Evolutionary conservation across 2,113 vertebrate species (phyloP).

Genomic region (Tyrannus savana): DNA sequence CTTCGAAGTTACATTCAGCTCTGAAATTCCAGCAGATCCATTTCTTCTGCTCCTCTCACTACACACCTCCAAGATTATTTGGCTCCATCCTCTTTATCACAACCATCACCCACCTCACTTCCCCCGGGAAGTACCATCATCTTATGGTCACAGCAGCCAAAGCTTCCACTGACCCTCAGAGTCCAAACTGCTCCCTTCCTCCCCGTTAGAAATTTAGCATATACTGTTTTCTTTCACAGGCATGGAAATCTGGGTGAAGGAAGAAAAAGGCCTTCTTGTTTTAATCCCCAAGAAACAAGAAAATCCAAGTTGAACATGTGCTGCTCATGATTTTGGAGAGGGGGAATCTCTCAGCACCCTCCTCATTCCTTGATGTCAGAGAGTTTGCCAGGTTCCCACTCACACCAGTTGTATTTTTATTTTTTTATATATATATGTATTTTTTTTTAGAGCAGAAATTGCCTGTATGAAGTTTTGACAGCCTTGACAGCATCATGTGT

Average conservation of each 20-base stretch:
- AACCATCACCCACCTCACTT: background rate
- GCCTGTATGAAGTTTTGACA: constrained; percentile 46
- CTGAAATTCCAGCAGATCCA: background rate
- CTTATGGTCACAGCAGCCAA: background rate
- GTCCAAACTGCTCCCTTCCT: background rate
- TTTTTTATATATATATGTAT: background rate
- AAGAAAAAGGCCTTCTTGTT: background rate
- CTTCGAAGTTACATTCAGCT: background rate
- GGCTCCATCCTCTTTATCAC: background rate
- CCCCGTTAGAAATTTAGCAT: background rate
- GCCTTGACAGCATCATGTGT: constrained; percentile 31
- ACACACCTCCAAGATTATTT: background rate
- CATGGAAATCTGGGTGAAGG: background rate
- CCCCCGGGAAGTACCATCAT: background rate
- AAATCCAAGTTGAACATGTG: background rate
- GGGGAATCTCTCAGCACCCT: constrained; percentile 22
- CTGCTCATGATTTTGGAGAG: background rate
- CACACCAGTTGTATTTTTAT: background rate
- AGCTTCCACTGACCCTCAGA: background rate
- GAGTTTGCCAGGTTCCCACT: constrained; percentile 37
- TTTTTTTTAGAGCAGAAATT: background rate
- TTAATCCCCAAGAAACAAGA: background rate
- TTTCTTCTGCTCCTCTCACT: background rate
- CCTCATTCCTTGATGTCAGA: background rate
- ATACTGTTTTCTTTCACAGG: background rate